Base-by-base conservation (phyloP, 2,113 vertebrate species). In the Sula dactylatra region DNA sequence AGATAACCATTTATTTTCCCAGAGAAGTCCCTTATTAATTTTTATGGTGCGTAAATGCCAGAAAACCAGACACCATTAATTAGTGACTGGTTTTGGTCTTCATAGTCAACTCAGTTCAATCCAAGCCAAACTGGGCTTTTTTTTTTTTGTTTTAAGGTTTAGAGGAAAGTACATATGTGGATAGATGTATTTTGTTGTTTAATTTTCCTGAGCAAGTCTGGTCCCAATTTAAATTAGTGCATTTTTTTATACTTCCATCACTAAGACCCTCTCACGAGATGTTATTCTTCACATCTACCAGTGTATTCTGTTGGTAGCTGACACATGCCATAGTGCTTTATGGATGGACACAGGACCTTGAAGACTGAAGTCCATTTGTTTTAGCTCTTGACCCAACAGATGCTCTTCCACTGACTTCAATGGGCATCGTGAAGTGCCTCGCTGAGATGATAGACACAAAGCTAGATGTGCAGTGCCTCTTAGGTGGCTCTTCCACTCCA, bases 1-100 rank as follows among this genome's bases (percentile, higher is more conserved):
- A 91, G 31, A 70, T 62, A 80, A 95, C 66, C 66, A 64, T 97
- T 95, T 96, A 95, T 97, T 96, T 95, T 95, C 94, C 86, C 89
- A 82, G 62, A 87, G 93, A 95, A 97, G 87, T 73, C 62, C 65
- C 91, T 85, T 94, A 97, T 96, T 96, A 95, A 94, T 96, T 97
- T 96, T 97, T 94, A 97, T 88, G 82, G 74, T 47, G 64, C 84
- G 77, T 79, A 95, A 96, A 96, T 94, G 95, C 89, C 78, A 95
- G 97, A 90, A 94, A 96, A 88, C 50, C 91, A 96, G 91, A 94
- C 89, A 94, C 81, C 55, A 25, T 94, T 93, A 95, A 96, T 96
- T 96, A 96, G 66, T 82, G 91, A 94, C 86, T 77, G 76, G 52
- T 76, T 94, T 96, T 89, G 82, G 66, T 91, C 81, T 83, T 96